phyloP scores from a whole-genome alignment of 2,888 invertebrate species.

The Erebia aethiops region DNA sequence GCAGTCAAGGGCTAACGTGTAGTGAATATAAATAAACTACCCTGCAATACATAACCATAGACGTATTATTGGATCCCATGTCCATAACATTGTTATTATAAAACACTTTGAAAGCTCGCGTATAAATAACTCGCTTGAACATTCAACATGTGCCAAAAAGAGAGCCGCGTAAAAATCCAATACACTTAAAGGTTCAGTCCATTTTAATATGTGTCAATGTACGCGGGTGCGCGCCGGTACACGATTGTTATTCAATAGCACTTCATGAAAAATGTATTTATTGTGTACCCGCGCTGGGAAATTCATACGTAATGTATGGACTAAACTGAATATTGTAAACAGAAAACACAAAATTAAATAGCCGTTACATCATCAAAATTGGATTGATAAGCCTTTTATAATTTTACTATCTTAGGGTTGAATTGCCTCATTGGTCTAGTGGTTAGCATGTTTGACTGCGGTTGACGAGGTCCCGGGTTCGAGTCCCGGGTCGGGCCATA shows the following conservation, averaged over 20 bases:
- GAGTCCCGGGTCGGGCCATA: no score
- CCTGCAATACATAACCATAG: not conserved
- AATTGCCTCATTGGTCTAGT: no score
- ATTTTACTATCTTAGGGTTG: no score
- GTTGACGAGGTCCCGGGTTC: no score
- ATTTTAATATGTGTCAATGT: slow-evolving; percentile 65
- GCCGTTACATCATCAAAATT: no score
- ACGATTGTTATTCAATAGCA: slow-evolving; percentile 70
- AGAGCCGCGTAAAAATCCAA: slow-evolving; percentile 46
- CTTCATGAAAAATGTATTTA: slow-evolving; percentile 77
- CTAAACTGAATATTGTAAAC: slow-evolving; percentile 17
- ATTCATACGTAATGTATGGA: slow-evolving; percentile 59
- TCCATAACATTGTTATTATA: not conserved
- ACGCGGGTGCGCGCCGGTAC: slow-evolving; percentile 43
- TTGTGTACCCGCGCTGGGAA: slow-evolving; percentile 51
- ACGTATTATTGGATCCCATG: no score
- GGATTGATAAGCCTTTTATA: no score
- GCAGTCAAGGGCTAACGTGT: no score
- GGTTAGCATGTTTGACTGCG: no score
- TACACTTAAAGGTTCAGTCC: slow-evolving; percentile 50
- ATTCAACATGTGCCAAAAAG: slow-evolving; percentile 31
- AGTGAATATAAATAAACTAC: no score
- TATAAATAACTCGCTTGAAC: not conserved
- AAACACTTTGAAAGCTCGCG: slow-evolving; percentile 9
- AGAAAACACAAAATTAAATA: not conserved